Evolutionary conservation across 2,888 invertebrate genomes (phyloP), one percentile per base, ranked within the genome.

Genomic region (Drosophila neutralis): DNA sequence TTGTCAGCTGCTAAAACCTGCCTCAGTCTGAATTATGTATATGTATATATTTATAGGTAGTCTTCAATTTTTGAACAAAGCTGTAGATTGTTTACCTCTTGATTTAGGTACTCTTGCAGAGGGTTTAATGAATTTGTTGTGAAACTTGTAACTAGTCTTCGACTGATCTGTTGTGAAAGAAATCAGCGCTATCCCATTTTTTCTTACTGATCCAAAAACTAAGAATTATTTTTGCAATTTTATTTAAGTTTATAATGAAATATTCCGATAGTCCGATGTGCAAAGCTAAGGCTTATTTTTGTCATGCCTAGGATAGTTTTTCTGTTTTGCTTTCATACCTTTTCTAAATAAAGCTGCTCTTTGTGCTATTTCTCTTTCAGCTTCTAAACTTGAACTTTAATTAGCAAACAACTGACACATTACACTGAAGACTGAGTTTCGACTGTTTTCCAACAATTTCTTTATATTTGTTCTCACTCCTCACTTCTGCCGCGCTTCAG

Each of bases 391-490:
- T 42, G 51, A 48, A 52, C 48, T 57, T 51, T 7, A 33, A 36
- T 61, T 36, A 49, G 33, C 38, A 45, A 53, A 58, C 42, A 36
- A 49, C 57, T 73, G 31, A 27, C 40, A 60, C 59, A 49, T 64
- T 45, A 42, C 27, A 48, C 40, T 8, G 1, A 4, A 21, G 45
- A 11, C 21, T 45, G 53, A 21, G 4, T 42, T 33, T 48, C 6
- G 24, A 67, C 36, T 52, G 63, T 29, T 35, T 62, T n/a, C 36
- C 18, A 31, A 31, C 42, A 51, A 35, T 7, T 36, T 52, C 10
- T 5, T 24, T 36, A 35, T 35, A 40, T 38, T 57, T 56, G 51
- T 38, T n/a, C 45, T 49, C 59, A 51, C n/a, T 42, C 38, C 42
- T 21, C 42, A 7, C 3, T 21, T 48, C 21, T 11, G 42, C 35